Base-by-base conservation (phyloP, 2,113 vertebrate species). In the Muntiacus muntjak region DNA sequence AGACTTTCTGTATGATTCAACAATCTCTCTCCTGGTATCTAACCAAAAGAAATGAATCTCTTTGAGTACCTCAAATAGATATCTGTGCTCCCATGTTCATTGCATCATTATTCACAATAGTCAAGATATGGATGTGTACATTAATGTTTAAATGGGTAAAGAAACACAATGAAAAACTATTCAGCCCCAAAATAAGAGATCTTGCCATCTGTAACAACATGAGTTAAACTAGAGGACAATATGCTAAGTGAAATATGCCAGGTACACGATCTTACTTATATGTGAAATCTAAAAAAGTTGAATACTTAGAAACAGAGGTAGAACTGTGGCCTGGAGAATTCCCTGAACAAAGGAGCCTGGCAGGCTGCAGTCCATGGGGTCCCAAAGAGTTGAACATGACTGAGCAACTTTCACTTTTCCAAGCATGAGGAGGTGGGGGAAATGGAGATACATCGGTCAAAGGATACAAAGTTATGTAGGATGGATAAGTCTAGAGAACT, bases 401-500 rank as follows among this genome's bases (percentile, higher is more conserved):
- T 71, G n/a, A 36, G n/a, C 9, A 71, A 21, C 9, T 71, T 71
- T 71, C n/a, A 71, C 9, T 71, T 74, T 54, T 19, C 33, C n/a
- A 40, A 33, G 62, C 0, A 0, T 10, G n/a, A 3, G n/a, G 23
- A 71, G n/a, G 15, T 54, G 14, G 9, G n/a, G 5, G 55, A 26
- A 50, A 54, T n/a, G 21, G 30, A 26, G 87, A 17, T 45, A 71
- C 26, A 14, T 7, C 54, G 3, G 47, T 71, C 47, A 71, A 88
- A 88, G n/a, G 14, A 23, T 52, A 52, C 33, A 28, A 54, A 54
- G 62, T 52, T 54, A 54, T 13, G 21, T 52, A 54, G 33, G 30
- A 36, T 40, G 47, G 36, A 17, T 71, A 54, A 40, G 33, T 54
- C 33, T 26, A 54, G 62, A 40, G 47, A 36, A 19, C n/a, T 26